Evolutionary conservation across 1,140 invertebrate genomes (phyloP), one percentile per base, ranked within the genome.

Genomic region (Delia radicum): DNA sequence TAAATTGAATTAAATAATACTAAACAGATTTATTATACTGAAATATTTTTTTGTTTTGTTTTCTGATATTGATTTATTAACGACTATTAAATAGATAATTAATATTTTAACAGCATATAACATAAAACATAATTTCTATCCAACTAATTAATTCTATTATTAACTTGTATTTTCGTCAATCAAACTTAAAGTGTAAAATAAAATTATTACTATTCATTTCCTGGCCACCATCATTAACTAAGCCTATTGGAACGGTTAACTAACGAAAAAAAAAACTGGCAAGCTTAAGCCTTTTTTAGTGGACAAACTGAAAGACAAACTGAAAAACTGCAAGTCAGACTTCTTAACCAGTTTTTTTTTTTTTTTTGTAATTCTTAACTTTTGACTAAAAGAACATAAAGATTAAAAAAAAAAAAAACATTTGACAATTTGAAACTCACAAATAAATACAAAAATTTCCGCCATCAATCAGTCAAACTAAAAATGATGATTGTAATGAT

Each of bases 401-500:
- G 0, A 13, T 7, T 6, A 55, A 55, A 55, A 55, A 18, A 24
- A 21, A 55, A 24, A 55, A 55, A 55, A 21, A 55, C 10, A 55
- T 42, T 65, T 27, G 61, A 63, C 61, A 63, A 27, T 63, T 63
- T 63, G 18, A 26, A 8, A 63, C 7, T 29, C n/a, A 29, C n/a
- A 65, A 29, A 31, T n/a, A n/a, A n/a, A n/a, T n/a, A n/a, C n/a
- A 42, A 42, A 42, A 65, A 1, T 65, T 65, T 65, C 10, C 29
- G 18, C 65, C 65, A 69, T 69, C 29, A 69, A 69, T 69, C 65
- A 69, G 65, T 21, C 31, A 31, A 21, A 37, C n/a, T 7, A 24
- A 37, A 55, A 69, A 69, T 33, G 65, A 69, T 69, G 65, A 33
- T 29, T 65, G 26, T 65, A 65, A 29, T 10, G 65, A 63, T 63